Percentiles rank a stretch among this genome's conserved stretches.
These are phyloP conservation scores for Argyresthia goedartella DNA, from an alignment of 2,888 invertebrate species.

Conservation along the genomic window DNA sequence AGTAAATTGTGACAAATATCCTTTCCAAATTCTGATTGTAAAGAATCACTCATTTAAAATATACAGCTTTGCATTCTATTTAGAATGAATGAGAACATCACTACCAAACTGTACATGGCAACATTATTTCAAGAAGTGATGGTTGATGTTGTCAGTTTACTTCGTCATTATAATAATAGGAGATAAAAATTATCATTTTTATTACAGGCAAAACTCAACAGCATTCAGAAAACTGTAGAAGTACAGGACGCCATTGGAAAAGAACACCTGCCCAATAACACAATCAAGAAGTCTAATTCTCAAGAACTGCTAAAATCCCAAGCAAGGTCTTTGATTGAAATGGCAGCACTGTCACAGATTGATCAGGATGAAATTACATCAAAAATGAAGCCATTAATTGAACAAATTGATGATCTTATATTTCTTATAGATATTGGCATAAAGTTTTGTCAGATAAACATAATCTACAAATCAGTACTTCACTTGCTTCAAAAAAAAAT, in stretches of 20 bases:
- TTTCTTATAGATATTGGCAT: constrained; percentile 32
- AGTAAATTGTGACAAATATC: too few relatives aligned
- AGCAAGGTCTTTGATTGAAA: constrained; percentile 27
- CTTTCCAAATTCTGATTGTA: too few relatives aligned
- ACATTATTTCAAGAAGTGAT: too few relatives aligned
- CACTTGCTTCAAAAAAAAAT: constrained; percentile 45
- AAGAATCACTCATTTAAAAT: too few relatives aligned
- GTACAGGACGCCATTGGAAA: not conserved
- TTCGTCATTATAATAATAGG: not conserved
- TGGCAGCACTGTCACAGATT: constrained; percentile 16
- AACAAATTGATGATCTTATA: constrained; percentile 36
- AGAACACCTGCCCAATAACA: not conserved
- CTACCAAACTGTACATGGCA: too few relatives aligned
- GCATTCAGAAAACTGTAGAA: not conserved
- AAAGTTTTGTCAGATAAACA: constrained; percentile 36
- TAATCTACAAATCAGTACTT: constrained; percentile 37
- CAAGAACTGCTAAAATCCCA: constrained; percentile 35
- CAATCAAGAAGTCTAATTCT: constrained; percentile 1
- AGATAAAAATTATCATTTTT: not conserved
- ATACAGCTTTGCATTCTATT: too few relatives aligned
- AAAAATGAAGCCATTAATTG: constrained; percentile 35
- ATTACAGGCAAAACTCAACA: not conserved
- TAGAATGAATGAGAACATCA: too few relatives aligned
- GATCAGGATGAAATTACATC: constrained; percentile 26
- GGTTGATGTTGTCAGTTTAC: not conserved